Conservation (phyloP, 2,113 vertebrate genomes). For the Dromiciops gliroides region DNA sequence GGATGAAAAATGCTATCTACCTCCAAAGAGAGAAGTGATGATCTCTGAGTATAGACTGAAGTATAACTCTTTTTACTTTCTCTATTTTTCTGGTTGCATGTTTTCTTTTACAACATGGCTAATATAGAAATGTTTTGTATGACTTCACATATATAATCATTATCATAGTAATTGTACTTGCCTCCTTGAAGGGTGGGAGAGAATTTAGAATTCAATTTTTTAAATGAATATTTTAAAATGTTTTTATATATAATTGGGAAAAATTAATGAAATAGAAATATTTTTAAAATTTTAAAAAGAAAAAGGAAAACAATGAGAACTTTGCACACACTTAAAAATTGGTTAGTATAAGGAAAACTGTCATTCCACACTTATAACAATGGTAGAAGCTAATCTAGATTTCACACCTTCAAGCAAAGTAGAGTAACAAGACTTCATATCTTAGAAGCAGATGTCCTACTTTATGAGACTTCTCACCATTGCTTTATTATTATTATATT, state of each 20-base stretch:
- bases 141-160: neutral
- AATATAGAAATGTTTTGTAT: neutral
- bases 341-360: neutral
- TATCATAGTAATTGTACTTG: neutral
- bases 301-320: neutral
- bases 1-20: neutral
- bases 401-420: conserved; percentile 41
- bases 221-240: neutral
- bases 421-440: conserved; percentile 25
- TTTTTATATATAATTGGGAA: neutral
- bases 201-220: neutral
- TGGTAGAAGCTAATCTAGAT: conserved; percentile 23
- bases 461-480: conserved; percentile 14
- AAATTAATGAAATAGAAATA: neutral
- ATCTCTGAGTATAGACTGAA: neutral
- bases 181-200: neutral
- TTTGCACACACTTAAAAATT: conserved; percentile 29
- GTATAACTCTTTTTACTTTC: neutral
- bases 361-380: neutral
- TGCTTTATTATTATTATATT: conserved; percentile 27
- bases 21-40: neutral
- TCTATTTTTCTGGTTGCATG: neutral
- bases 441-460: conserved; percentile 58
- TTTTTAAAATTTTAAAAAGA: neutral
- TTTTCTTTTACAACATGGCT: neutral